Percentiles rank a stretch among this genome's conserved stretches.
Evolutionary conservation across 2,797 vertebrate species (phyloP).

Genomic region (Aldrovandia affinis): DNA sequence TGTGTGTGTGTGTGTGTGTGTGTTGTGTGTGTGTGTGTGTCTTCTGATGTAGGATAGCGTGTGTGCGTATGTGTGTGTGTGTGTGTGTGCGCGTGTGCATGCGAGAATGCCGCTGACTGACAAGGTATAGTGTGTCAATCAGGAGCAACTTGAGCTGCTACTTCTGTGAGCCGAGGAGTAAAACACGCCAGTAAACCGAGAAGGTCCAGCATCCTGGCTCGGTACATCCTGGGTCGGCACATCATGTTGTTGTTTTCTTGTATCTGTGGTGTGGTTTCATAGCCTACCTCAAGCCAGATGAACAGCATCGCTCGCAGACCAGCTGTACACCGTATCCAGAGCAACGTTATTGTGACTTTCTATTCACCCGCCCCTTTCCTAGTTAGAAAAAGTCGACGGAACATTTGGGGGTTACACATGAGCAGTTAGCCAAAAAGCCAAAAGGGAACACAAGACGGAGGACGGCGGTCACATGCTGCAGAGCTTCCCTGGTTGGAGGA

Average conservation of each 20-base stretch:
- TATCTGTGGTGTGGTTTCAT: neutral
- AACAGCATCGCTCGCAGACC: neutral
- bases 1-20: too few relatives aligned
- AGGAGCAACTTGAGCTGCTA: neutral
- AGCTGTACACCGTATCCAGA: neutral
- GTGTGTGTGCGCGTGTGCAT: too few relatives aligned
- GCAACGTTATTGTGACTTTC: neutral
- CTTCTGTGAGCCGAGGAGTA: neutral
- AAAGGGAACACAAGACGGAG: neutral
- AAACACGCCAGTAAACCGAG: neutral
- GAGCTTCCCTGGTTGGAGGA: constrained; percentile 10
- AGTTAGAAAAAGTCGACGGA: neutral
- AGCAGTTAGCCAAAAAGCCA: neutral
- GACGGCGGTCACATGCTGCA: neutral
- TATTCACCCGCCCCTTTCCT: neutral
- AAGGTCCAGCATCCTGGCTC: neutral
- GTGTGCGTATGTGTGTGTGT: neutral
- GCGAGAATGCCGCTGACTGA: neutral
- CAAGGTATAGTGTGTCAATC: neutral
- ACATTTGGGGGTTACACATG: neutral
- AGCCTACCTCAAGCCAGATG: neutral
- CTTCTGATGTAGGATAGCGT: too few relatives aligned
- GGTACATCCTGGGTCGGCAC: neutral
- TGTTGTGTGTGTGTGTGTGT: neutral
- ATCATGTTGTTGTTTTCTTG: neutral